Evolutionary conservation across 2,888 invertebrate genomes (phyloP).

Genomic region (Ametastegia equiseti): DNA sequence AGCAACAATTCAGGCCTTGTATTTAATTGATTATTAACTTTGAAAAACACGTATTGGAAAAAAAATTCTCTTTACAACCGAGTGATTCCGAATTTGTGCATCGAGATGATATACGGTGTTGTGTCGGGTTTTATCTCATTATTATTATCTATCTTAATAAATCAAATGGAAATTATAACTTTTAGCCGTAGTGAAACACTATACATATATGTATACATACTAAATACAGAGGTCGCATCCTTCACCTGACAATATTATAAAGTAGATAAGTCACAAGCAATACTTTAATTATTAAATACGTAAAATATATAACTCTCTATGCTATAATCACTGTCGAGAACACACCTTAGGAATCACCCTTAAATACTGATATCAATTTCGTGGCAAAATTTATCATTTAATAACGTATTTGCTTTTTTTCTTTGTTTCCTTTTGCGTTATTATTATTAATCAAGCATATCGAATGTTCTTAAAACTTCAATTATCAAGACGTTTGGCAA

Average conservation of each 20-base stretch:
- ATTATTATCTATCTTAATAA: neutral
- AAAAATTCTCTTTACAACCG: constrained; percentile 34
- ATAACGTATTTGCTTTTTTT: neutral
- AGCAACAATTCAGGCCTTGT: constrained; percentile 55
- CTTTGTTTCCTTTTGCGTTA: neutral
- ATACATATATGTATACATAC: neutral
- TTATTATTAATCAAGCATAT: neutral
- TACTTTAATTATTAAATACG: constrained; percentile 17
- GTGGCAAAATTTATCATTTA: constrained; percentile 27
- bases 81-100: constrained; percentile 45
- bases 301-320: constrained; percentile 2
- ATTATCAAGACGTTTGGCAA: neutral
- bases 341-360: constrained; percentile 39
- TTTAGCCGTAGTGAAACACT: neutral
- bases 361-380: constrained; percentile 40
- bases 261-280: constrained; percentile 31
- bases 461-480: neutral
- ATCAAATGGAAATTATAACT: neutral
- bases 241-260: constrained; percentile 39
- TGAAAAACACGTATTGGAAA: constrained; percentile 11
- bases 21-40: constrained; percentile 13
- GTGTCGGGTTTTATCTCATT: neutral
- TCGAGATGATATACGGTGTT: neutral
- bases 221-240: constrained; percentile 18
- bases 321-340: constrained; percentile 29